Evolutionary conservation across 2,113 vertebrate species (phyloP).

Genomic region (Cebidichthys violaceus): DNA sequence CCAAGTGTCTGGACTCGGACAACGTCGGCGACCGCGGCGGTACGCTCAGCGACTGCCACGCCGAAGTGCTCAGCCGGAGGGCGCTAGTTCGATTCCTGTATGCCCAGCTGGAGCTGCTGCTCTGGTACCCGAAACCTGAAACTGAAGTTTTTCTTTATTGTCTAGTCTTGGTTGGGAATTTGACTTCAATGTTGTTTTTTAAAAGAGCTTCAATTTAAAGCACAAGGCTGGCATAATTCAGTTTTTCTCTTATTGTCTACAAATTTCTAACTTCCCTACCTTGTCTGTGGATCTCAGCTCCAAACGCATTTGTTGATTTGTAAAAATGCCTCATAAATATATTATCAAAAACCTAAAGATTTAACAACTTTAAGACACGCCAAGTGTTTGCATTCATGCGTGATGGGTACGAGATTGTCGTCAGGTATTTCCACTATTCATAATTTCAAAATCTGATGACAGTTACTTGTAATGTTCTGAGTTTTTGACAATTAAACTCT

Average conservation of each 20-base stretch:
- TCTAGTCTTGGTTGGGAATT: background rate
- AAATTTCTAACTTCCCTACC: background rate
- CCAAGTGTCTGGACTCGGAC: constrained; percentile 91
- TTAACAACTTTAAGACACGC: no score
- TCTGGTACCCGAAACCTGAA: constrained; percentile 61
- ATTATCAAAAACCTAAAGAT: no score
- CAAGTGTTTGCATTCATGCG: no score
- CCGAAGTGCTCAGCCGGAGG: constrained; percentile 89
- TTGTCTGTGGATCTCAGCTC: no score
- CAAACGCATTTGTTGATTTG: background rate
- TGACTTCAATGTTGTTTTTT: background rate
- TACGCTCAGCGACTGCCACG: constrained; percentile 91
- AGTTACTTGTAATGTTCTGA: background rate
- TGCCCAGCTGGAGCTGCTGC: constrained; percentile 78
- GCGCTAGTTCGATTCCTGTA: constrained; percentile 81
- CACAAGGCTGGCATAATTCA: background rate
- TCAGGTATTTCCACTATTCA: no score
- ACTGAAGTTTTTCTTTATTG: background rate
- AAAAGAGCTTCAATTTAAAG: background rate
- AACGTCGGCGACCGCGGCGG: constrained; percentile 85
- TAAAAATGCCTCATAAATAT: background rate
- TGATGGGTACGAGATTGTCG: no score
- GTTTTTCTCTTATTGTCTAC: background rate
- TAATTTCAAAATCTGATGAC: background rate
- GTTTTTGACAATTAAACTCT: background rate